Conservation (phyloP, 1,140 invertebrate genomes). For the Amyelois transitella region DNA sequence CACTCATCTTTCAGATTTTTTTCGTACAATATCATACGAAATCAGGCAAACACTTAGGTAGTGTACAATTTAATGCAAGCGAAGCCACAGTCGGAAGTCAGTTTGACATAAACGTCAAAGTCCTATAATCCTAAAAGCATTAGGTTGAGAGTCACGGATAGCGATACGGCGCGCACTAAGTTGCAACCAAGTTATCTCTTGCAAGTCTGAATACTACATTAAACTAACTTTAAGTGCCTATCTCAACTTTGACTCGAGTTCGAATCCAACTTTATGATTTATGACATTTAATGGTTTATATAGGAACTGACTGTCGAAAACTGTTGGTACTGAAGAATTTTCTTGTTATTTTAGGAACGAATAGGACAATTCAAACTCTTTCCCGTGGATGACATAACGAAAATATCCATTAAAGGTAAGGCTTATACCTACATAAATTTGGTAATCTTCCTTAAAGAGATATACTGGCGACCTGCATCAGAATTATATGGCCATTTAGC, state of each 20-base stretch:
- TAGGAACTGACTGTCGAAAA: not conserved
- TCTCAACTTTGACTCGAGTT: slow-evolving; percentile 12
- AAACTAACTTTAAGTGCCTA: slow-evolving; percentile 33
- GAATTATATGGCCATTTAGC: too few species aligned
- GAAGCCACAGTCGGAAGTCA: not conserved
- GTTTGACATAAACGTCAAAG: not conserved
- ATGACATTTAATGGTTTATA: slow-evolving; percentile 2
- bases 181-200: slow-evolving; percentile 22
- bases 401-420: too few species aligned
- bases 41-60: not conserved
- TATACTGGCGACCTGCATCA: too few species aligned
- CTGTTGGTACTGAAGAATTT: too few species aligned
- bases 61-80: not conserved
- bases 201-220: slow-evolving; percentile 20
- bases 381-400: too few species aligned
- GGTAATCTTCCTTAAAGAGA: too few species aligned
- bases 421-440: too few species aligned
- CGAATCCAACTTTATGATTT: slow-evolving; percentile 27
- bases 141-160: not conserved
- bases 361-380: too few species aligned
- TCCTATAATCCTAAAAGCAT: not conserved
- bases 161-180: slow-evolving; percentile 1
- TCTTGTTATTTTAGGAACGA: too few species aligned
- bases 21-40: too few species aligned
- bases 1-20: too few species aligned